Evolutionary conservation across 2,888 invertebrate genomes (phyloP), one percentile per base, ranked within the genome.

Genomic region (Heliconius sara): DNA sequence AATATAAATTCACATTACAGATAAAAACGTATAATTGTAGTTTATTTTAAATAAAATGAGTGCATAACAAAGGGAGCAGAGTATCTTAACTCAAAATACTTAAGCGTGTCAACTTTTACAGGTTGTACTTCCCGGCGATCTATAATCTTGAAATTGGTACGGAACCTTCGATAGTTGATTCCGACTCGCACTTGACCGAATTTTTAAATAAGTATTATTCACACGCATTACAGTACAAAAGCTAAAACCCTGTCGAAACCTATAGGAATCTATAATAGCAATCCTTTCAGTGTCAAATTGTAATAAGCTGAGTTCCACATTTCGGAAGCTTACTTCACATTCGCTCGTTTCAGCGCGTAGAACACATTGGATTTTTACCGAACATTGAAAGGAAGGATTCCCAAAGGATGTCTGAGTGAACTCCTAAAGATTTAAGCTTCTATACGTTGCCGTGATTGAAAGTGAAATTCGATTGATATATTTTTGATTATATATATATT

Each of bases 301-400:
- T 80, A 81, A 82, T 80, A 82, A 79, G 82, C 79, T 77, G 80
- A 82, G 81, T 84, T 79, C 83, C 84, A 85, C 85, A 87, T 86
- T 85, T 85, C 84, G 79, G 76, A 60, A 78, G 84, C 83, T 83
- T 85, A 85, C 84, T 85, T 85, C 85, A 84, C 81, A 80, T 81
- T 83, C 83, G 83, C 84, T 86, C 86, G 86, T 84, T 85, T 85
- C 83, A 84, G 83, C 80, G 84, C 78, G 80, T 81, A 76, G 85
- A 83, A 87, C 83, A 91, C 90, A 93, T 93, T 92, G 92, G 90
- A 93, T 93, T 92, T 93, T 89, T 91, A 90, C 87, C 89, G 85
- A 87, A 84, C 84, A 82, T 82, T 81, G 82, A 85, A 85, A 86
- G 85, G 79, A 83, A 81, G 88, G 89, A 93, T 89, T 92, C 92